phyloP scores from a whole-genome alignment of 64 coral and sea anemone genomes.

The Montipora foliosa region DNA sequence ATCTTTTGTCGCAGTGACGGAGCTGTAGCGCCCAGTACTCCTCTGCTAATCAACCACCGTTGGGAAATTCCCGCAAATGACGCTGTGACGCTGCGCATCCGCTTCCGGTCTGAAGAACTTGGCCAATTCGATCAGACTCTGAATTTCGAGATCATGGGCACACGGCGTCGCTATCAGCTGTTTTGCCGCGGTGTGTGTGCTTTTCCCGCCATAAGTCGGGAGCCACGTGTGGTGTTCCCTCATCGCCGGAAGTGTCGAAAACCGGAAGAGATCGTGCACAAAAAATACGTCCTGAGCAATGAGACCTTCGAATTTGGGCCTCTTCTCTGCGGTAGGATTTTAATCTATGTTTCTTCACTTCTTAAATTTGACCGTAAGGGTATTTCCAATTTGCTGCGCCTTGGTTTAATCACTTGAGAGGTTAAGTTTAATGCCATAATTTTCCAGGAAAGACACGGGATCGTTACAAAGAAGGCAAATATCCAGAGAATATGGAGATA shows the following conservation, averaged over 20 bases:
- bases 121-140: constrained; percentile 98
- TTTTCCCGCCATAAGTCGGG: constrained; percentile 94
- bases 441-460: constrained; percentile 84
- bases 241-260: constrained; percentile 93
- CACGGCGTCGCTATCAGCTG: constrained; percentile 92
- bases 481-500: constrained; percentile 93
- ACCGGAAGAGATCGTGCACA: constrained; percentile 95
- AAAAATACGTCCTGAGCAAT: constrained; percentile 96
- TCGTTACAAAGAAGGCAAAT: constrained; percentile 92
- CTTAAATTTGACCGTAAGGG: no score
- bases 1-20: constrained; percentile 57
- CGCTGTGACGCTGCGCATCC: constrained; percentile 69
- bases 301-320: constrained; percentile 98
- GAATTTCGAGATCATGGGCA: constrained; percentile 97
- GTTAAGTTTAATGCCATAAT: background rate
- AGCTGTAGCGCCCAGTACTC: constrained; percentile 23
- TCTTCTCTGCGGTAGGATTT: constrained; percentile 55
- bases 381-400: no score
- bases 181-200: constrained; percentile 99
- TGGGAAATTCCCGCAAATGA: constrained; percentile 94
- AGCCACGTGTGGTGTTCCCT: constrained; percentile 95
- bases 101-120: constrained; percentile 95
- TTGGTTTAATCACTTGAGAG: no score
- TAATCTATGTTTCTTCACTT: no score
- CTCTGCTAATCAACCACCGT: constrained; percentile 75